These are phyloP conservation scores for Pachycephala philippinensis DNA, from an alignment of 2,113 vertebrate species.

Conservation along the genomic window DNA sequence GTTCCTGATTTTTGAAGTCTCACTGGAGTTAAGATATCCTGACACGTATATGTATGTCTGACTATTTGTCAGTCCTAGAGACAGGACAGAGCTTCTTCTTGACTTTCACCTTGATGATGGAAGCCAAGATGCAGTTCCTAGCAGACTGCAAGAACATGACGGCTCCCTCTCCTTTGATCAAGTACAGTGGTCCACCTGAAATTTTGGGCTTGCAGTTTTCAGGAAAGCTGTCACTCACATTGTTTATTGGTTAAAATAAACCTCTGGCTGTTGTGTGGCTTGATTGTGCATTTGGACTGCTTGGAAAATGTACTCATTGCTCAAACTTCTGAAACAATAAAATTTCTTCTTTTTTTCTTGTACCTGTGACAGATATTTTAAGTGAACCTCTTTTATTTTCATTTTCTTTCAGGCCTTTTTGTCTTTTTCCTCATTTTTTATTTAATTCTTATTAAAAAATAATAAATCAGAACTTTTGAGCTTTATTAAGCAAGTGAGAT, in stretches of 20 bases:
- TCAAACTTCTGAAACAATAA: background rate
- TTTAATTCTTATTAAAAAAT: background rate
- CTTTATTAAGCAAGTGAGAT: background rate
- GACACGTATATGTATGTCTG: background rate
- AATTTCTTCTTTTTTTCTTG: background rate
- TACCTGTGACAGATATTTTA: background rate
- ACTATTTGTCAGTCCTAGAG: background rate
- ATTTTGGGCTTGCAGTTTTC: background rate
- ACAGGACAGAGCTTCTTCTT: background rate
- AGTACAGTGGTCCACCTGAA: background rate
- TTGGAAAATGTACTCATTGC: background rate
- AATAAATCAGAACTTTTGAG: background rate
- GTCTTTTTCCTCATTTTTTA: background rate
- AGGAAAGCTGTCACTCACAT: background rate
- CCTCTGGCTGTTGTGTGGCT: background rate
- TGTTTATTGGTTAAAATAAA: background rate
- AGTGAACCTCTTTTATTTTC: background rate
- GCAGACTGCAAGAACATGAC: accelerated
- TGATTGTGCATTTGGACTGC: background rate
- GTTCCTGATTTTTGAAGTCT: background rate
- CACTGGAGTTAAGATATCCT: background rate
- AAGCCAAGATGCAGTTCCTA: background rate
- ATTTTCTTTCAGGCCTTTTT: background rate
- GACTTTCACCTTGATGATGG: background rate
- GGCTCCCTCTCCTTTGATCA: background rate